A percentile compares a stretch with the other conserved stretches of the same genome.
These are phyloP conservation scores for Parapristionchus giblindavisi DNA, from an alignment of 2,888 invertebrate genomes.

Conservation along the genomic window DNA sequence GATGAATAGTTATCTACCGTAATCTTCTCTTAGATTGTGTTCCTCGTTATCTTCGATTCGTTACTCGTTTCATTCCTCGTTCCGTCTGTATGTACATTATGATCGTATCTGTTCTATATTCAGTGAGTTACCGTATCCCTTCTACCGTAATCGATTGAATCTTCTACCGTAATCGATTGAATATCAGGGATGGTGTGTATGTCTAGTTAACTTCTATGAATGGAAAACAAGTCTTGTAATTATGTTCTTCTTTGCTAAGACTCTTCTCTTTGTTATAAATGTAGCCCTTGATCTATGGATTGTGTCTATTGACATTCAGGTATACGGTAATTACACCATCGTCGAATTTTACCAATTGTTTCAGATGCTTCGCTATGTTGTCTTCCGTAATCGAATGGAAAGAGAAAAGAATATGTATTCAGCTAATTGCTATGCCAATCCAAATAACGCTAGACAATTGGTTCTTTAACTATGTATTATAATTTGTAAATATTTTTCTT, in stretches of 20 bases:
- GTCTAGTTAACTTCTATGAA: constrained; percentile 6
- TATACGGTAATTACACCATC: background rate
- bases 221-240: constrained; percentile 3
- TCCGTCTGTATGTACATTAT: too few relatives aligned
- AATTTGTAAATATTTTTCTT: too few relatives aligned
- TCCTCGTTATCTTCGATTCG: background rate
- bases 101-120: constrained; percentile 22
- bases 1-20: background rate
- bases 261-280: constrained; percentile 12
- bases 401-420: too few relatives aligned
- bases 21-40: background rate
- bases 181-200: constrained; percentile 25
- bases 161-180: background rate
- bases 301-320: constrained; percentile 16
- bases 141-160: too few relatives aligned
- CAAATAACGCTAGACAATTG: constrained; percentile 3
- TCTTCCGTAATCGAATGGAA: too few relatives aligned
- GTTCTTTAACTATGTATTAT: too few relatives aligned
- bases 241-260: background rate
- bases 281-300: constrained; percentile 16
- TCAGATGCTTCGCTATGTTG: constrained; percentile 8
- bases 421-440: background rate
- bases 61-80: background rate
- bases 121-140: constrained; percentile 18
- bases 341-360: background rate